These are phyloP conservation scores for Musca domestica DNA, from an alignment of 1,140 invertebrate genomes.

Conservation along the genomic window DNA sequence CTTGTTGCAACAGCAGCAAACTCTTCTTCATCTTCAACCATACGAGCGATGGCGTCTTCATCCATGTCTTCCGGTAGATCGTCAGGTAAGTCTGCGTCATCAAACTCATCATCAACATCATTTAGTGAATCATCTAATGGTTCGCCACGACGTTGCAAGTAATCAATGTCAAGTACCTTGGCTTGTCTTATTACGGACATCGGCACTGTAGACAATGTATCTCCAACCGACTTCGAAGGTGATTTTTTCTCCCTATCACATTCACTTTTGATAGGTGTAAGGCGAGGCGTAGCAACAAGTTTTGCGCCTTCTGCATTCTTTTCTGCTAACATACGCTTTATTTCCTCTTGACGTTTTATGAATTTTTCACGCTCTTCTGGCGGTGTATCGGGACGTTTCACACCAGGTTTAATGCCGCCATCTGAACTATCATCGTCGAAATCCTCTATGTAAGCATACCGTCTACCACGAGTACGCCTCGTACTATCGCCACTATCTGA, in stretches of 20 bases:
- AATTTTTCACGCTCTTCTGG: conserved; percentile 52
- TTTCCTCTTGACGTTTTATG: conserved; percentile 52
- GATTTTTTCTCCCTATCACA: conserved; percentile 35
- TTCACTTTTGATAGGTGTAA: conserved; percentile 42
- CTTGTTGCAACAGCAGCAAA: conserved; percentile 58
- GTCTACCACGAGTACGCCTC: conserved; percentile 64
- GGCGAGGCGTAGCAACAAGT: conserved; percentile 45
- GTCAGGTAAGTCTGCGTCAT: conserved; percentile 46
- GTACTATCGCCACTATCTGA: conserved; percentile 60
- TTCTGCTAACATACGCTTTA: conserved; percentile 52
- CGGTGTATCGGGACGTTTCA: conserved; percentile 49
- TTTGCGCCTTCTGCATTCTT: conserved; percentile 52
- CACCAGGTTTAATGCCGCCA: conserved; percentile 60
- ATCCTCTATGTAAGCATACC: conserved; percentile 68
- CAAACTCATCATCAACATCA: conserved; percentile 43
- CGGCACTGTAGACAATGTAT: conserved; percentile 50
- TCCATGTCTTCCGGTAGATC: conserved; percentile 55
- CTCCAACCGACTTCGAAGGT: conserved; percentile 34
- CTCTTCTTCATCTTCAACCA: conserved; percentile 63
- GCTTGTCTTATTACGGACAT: conserved; percentile 51
- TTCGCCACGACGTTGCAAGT: conserved; percentile 52
- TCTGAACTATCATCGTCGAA: conserved; percentile 52
- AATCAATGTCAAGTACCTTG: conserved; percentile 53
- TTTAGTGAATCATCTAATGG: conserved; percentile 37
- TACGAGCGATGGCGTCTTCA: conserved; percentile 60